A percentile compares a stretch with the other conserved stretches of the same genome.
These are phyloP conservation scores for Melanocharis versteri DNA, from an alignment of 2,113 vertebrate genomes.

Conservation along the genomic window DNA sequence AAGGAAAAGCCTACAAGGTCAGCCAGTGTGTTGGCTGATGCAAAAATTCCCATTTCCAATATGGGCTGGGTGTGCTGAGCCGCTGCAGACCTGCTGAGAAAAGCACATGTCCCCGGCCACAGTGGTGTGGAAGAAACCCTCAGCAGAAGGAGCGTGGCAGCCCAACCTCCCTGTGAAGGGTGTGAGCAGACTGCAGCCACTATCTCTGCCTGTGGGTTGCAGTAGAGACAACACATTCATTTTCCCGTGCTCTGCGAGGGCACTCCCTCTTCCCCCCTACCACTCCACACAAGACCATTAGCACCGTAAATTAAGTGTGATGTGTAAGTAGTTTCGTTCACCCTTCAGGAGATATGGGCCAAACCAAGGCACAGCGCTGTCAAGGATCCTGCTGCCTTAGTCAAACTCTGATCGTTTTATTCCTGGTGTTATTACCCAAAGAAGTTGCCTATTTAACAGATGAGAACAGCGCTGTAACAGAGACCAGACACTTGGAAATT, in stretches of 20 bases:
- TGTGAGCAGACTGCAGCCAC: constrained; percentile 50
- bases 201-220: constrained; percentile 59
- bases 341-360: neutral
- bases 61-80: fast-evolving
- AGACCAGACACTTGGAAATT: constrained; percentile 56
- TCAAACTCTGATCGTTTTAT: constrained; percentile 8
- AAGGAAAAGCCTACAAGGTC: neutral
- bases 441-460: constrained; percentile 52
- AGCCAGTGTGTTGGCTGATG: neutral
- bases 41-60: neutral
- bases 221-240: constrained; percentile 60
- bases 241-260: neutral
- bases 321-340: neutral
- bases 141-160: neutral
- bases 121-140: neutral
- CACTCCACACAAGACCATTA: constrained; percentile 32
- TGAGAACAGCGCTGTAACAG: constrained; percentile 39
- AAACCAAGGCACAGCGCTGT: neutral
- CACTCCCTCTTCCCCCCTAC: constrained; percentile 47
- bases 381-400: constrained; percentile 4
- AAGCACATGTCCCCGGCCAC: neutral
- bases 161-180: neutral
- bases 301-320: neutral
- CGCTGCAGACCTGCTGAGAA: neutral
- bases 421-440: constrained; percentile 31